Base-by-base conservation (phyloP, 2,888 invertebrate genomes). In the Cryptops parisi region DNA sequence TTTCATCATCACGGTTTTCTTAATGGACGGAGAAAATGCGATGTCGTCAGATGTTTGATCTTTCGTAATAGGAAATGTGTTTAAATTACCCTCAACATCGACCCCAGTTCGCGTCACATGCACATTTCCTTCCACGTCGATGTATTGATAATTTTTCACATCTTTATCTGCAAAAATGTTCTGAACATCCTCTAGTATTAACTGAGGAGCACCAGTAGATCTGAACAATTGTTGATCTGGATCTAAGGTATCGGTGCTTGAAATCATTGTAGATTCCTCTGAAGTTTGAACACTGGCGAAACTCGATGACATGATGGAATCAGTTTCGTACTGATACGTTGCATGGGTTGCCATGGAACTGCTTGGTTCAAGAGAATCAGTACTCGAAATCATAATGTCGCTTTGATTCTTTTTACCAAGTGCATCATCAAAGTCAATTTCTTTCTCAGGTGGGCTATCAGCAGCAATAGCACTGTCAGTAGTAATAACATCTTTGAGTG, bases 241-340 rank as follows among this genome's bases (percentile, higher is more conserved):
- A 64, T 81, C 81, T 61, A 81, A 68, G 22, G 79, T 80, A 63
- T 82, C 82, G 59, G 80, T 74, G 19, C 81, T 81, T 23, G 86
- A 85, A 52, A 87, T 82, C 15, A 86, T 86, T 67, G 84, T 85
- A 54, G 86, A 86, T 59, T 84, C 85, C 58, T 77, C 62, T n/a
- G 62, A 62, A 43, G 60, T 60, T 47, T 60, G 60, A 53, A 60
- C 78, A 67, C 86, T 86, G 21, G 86, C 85, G 52, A 85, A 78
- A 67, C 86, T 86, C 52, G 85, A 84, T 1, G 86, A 85, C 81
- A 85, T 84, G 39, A 84, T 79, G 0, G 86, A 87, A 64, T 86
- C 85, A 0, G 82, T 82, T 67, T 86, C 85, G 60, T 82, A 84
- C 65, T 84, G 84, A 64, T 83, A 84, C 1, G 85, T 85, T 12